Percentiles rank a stretch among this genome's conserved stretches.
Evolutionary conservation across 1,140 invertebrate species (phyloP).

Genomic region (Hetaerina americana): DNA sequence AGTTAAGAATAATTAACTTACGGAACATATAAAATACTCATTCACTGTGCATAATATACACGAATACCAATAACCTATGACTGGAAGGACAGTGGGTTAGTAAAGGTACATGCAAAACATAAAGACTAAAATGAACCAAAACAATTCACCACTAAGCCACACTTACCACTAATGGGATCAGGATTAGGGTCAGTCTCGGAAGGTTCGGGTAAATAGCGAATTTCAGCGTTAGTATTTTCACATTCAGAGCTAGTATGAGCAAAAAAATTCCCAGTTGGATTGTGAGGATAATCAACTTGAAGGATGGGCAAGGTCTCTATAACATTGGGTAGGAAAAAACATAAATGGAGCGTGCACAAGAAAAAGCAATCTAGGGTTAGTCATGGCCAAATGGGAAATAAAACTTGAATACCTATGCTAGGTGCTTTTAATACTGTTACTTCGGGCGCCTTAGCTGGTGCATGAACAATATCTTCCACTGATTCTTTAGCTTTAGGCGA

Average conservation of each 20-base stretch:
- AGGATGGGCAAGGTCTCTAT: background rate
- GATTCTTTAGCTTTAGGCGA: background rate
- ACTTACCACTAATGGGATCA: background rate
- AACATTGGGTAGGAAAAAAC: too few relatives aligned
- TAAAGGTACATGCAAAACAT: too few relatives aligned
- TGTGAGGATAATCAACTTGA: background rate
- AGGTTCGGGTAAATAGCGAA: background rate
- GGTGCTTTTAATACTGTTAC: too few relatives aligned
- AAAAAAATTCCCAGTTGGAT: background rate
- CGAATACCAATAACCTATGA: too few relatives aligned
- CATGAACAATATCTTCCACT: background rate
- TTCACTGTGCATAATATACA: too few relatives aligned
- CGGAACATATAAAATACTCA: background rate
- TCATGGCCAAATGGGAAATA: background rate
- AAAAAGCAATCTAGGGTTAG: too few relatives aligned
- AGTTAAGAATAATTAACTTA: background rate
- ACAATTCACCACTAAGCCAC: background rate
- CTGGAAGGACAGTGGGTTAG: too few relatives aligned
- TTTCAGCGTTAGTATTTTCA: background rate
- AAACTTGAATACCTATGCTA: background rate
- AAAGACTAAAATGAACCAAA: too few relatives aligned
- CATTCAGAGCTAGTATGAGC: background rate
- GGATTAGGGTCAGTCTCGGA: background rate
- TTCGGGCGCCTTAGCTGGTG: too few relatives aligned
- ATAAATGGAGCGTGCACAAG: too few relatives aligned